A percentile compares a stretch with the other conserved stretches of the same genome.
Conservation (phyloP, 2,888 invertebrate species). For the Unio delphinus region DNA sequence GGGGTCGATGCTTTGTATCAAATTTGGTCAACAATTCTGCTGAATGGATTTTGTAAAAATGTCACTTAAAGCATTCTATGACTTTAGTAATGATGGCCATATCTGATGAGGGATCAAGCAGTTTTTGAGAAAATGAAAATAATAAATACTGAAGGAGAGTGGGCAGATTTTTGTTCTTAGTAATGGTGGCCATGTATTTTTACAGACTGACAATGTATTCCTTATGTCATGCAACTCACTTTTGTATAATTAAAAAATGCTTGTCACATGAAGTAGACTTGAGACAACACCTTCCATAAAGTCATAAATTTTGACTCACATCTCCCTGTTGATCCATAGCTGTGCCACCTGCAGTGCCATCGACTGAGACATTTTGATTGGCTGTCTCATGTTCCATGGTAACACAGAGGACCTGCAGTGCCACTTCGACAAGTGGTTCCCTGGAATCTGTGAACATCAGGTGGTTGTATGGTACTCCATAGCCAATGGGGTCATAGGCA, state of each 20-base stretch:
- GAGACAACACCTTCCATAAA: neutral
- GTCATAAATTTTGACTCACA: slow-evolving; percentile 31
- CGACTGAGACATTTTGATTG: slow-evolving; percentile 58
- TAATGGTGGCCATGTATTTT: no score
- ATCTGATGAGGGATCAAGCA: no score
- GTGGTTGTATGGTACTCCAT: slow-evolving; percentile 97
- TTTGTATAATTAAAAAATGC: neutral
- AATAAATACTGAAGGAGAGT: no score
- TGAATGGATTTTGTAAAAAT: no score
- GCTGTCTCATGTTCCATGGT: slow-evolving; percentile 90
- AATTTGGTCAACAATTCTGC: no score
- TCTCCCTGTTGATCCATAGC: slow-evolving; percentile 63
- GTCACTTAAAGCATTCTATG: no score
- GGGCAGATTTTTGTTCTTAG: no score
- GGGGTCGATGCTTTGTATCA: no score
- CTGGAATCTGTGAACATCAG: slow-evolving; percentile 92
- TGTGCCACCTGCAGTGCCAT: slow-evolving; percentile 64
- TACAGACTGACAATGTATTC: no score
- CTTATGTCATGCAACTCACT: no score
- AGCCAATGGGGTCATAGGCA: slow-evolving; percentile 98
- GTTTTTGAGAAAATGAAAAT: no score
- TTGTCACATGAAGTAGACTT: neutral
- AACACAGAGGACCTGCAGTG: slow-evolving; percentile 82
- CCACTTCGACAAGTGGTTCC: slow-evolving; percentile 90
- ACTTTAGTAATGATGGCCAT: no score